Evolutionary conservation across 2,888 invertebrate species (phyloP).

Genomic region (Sphecodes monilicornis): DNA sequence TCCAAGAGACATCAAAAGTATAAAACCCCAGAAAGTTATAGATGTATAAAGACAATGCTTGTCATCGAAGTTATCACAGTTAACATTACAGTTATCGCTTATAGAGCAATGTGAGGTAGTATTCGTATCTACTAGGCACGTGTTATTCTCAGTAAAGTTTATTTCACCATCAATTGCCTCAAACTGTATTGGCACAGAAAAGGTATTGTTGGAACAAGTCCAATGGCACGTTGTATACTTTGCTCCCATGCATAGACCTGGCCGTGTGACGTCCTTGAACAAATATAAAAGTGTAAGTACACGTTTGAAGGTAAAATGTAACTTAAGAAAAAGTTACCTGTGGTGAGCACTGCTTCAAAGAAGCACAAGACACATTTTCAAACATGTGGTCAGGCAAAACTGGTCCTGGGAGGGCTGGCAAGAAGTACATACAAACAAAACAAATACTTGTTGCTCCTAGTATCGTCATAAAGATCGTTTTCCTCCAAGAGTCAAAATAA

Average conservation of each 20-base stretch:
- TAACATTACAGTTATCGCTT: constrained; percentile 65
- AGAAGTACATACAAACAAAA: constrained; percentile 89
- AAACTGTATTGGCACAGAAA: constrained; percentile 65
- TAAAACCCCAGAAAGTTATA: constrained; percentile 90
- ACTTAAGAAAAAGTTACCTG: constrained; percentile 47
- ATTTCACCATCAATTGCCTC: constrained; percentile 37
- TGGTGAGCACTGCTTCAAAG: constrained; percentile 37
- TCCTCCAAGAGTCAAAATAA: constrained; percentile 89
- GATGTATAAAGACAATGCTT: constrained; percentile 86
- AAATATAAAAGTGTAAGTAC: not conserved
- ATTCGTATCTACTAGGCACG: constrained; percentile 64
- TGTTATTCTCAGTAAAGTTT: constrained; percentile 55
- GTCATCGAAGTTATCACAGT: constrained; percentile 70
- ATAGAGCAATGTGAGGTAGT: constrained; percentile 50
- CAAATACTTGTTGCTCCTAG: constrained; percentile 88
- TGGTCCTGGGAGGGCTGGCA: constrained; percentile 84
- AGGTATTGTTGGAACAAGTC: constrained; percentile 69
- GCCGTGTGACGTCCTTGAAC: constrained; percentile 43
- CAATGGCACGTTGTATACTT: constrained; percentile 69
- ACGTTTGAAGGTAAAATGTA: constrained; percentile 14
- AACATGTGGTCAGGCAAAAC: constrained; percentile 64
- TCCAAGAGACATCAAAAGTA: constrained; percentile 90
- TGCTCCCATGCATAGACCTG: constrained; percentile 40
- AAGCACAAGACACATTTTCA: constrained; percentile 65
- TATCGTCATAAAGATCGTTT: constrained; percentile 89